A percentile compares a stretch with the other conserved stretches of the same genome.
Evolutionary conservation across 1,140 invertebrate genomes (phyloP).

Genomic region (Drosophila serrata): DNA sequence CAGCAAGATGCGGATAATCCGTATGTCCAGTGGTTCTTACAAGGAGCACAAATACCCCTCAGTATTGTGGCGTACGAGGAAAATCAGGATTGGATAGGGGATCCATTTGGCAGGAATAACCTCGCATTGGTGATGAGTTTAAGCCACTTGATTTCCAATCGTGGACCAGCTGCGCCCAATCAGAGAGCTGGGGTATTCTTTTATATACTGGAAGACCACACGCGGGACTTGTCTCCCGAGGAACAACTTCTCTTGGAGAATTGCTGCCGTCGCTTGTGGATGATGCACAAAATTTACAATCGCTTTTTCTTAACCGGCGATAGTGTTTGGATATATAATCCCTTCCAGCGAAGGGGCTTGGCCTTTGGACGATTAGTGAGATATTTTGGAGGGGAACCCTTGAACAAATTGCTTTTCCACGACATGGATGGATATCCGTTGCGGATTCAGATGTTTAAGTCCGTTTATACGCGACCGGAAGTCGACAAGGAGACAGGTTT

Average conservation of each 20-base stretch:
- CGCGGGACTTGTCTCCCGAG: background rate
- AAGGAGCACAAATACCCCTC: slow-evolving; percentile 22
- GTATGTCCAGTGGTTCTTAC: slow-evolving; percentile 59
- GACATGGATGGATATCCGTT: slow-evolving; percentile 73
- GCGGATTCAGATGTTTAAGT: slow-evolving; percentile 74
- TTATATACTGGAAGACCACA: slow-evolving; percentile 51
- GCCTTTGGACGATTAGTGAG: slow-evolving; percentile 57
- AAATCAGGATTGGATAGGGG: background rate
- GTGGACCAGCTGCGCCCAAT: slow-evolving; percentile 6
- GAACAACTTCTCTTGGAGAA: slow-evolving; percentile 44
- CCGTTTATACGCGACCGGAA: slow-evolving; percentile 62
- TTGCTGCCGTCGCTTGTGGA: slow-evolving; percentile 53
- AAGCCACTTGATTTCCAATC: slow-evolving; percentile 30
- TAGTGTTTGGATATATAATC: slow-evolving; percentile 65
- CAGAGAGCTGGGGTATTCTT: slow-evolving; percentile 45
- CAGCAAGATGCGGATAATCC: slow-evolving; percentile 49
- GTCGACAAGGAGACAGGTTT: slow-evolving; percentile 41
- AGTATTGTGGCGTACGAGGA: slow-evolving; percentile 39
- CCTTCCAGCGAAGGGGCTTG: slow-evolving; percentile 30
- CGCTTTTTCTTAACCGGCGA: slow-evolving; percentile 46
- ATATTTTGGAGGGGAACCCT: slow-evolving; percentile 41
- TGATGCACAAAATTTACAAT: slow-evolving; percentile 51
- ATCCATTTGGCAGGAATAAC: slow-evolving; percentile 29
- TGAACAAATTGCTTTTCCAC: slow-evolving; percentile 49
- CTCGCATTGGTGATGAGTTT: slow-evolving; percentile 45